Base-by-base conservation (phyloP, 2,797 vertebrate genomes). In the Uromys caudimaculatus region DNA sequence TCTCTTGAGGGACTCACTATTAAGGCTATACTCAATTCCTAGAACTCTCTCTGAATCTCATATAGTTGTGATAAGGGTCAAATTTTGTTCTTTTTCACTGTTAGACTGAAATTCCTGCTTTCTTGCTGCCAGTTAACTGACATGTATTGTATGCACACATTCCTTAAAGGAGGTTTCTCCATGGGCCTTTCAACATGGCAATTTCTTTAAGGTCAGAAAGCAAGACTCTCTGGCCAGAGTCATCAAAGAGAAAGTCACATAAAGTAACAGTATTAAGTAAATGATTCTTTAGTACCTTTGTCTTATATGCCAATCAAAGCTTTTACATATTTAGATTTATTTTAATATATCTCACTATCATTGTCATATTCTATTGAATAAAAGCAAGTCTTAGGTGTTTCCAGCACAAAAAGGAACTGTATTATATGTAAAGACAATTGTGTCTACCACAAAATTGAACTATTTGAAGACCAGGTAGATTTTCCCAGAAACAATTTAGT, bases 341-440 rank as follows among this genome's bases (percentile, higher is more conserved):
- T 47, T 47, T 47, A 64, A 47, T 47, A 58, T 64, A 32, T 84
- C 29, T 50, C 17, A 50, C 35, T 50, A 76, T 41, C 47, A 78
- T 85, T 78, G 35, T 82, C 67, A 93, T 90, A 82, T 75, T 88
- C 71, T 79, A 62, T 54, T 73, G 81, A 56, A 88, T 64, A 90
- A 58, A 95, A 93, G 29, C 29, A 94, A 95, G 52, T 69, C 44
- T 56, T 69, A 91, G 38, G 58, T 32, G 90, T 69, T 75, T 32
- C 58, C 21, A 24, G 90, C 27, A 82, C 4, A 47, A 47, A 86
- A 79, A 19, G 7, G 32, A 29, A 87, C 10, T 9, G 1, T 35
- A 60, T 83, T 85, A 82, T 35, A 23, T 67, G 47, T 3, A 58
- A 19, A 24, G 27, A 47, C 24, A 95, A 94, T 92, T 86, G 24